These are phyloP conservation scores for Salmo trutta DNA, from an alignment of 2,797 vertebrate genomes.

Conservation along the genomic window DNA sequence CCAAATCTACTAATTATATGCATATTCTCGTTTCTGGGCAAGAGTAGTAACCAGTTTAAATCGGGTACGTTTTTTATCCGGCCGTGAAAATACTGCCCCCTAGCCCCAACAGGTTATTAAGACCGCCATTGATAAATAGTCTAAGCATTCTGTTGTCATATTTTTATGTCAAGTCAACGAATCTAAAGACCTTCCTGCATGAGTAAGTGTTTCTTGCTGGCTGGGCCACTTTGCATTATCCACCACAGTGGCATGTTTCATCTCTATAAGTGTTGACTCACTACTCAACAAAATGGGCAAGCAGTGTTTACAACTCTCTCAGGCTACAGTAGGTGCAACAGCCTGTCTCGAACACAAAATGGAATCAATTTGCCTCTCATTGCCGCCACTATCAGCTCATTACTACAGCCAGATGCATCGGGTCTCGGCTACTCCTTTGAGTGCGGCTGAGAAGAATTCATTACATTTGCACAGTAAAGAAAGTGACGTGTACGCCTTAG, in stretches of 20 bases:
- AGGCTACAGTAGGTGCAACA: constrained; percentile 29
- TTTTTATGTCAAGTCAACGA: background rate
- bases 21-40: too few relatives aligned
- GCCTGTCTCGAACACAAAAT: constrained; percentile 15
- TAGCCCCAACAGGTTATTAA: too few relatives aligned
- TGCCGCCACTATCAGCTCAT: constrained; percentile 34
- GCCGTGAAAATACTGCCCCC: too few relatives aligned
- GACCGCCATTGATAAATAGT: background rate
- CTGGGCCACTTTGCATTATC: constrained; percentile 33
- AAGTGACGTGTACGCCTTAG: background rate
- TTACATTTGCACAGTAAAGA: constrained; percentile 5
- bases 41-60: too few relatives aligned
- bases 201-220: constrained; percentile 4
- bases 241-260: constrained; percentile 26
- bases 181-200: background rate
- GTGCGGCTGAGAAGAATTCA: background rate
- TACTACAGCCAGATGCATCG: constrained; percentile 33
- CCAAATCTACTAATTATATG: too few relatives aligned
- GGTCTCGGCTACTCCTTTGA: constrained; percentile 26
- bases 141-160: background rate
- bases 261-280: constrained; percentile 34
- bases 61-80: too few relatives aligned
- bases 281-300: constrained; percentile 28
- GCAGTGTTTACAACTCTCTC: constrained; percentile 43
- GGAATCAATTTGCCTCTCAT: constrained; percentile 31